phyloP scores from a whole-genome alignment of 2,113 vertebrate species.

The Plecturocebus donacophilus region DNA sequence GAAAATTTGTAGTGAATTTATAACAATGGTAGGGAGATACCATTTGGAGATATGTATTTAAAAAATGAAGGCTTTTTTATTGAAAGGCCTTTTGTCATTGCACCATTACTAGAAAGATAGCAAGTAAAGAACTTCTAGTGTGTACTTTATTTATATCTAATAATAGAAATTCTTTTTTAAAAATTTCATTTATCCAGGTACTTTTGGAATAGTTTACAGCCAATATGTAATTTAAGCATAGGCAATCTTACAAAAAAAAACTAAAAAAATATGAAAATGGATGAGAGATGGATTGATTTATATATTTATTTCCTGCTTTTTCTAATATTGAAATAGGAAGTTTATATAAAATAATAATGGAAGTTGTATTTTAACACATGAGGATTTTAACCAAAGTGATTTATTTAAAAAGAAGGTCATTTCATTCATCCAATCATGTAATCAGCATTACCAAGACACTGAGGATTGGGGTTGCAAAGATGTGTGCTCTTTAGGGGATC shows the following conservation, averaged over 20 bases:
- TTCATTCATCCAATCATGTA: background rate
- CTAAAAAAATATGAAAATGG: background rate
- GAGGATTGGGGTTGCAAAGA: background rate
- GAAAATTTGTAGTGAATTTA: background rate
- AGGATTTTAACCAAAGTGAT: background rate
- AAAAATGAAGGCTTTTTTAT: background rate
- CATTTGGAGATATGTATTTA: background rate
- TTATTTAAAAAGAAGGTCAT: background rate
- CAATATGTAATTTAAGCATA: background rate
- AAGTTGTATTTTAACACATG: background rate
- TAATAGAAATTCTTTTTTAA: background rate
- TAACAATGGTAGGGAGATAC: background rate
- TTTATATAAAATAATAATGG: background rate
- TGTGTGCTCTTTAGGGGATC: background rate
- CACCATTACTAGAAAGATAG: background rate
- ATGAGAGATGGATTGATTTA: background rate
- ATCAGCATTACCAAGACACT: fast-evolving
- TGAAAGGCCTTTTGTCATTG: background rate
- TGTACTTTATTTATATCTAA: background rate
- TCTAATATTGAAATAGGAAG: background rate
- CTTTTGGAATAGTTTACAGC: background rate
- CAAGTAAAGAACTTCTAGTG: background rate
- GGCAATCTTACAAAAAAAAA: background rate
- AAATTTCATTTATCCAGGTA: background rate
- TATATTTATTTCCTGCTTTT: background rate